Percentiles rank a stretch among this genome's conserved stretches.
Evolutionary conservation across 37 sponge, comb jelly and placozoan genomes (phyloP).

Genomic region (Halichondria panicea): DNA sequence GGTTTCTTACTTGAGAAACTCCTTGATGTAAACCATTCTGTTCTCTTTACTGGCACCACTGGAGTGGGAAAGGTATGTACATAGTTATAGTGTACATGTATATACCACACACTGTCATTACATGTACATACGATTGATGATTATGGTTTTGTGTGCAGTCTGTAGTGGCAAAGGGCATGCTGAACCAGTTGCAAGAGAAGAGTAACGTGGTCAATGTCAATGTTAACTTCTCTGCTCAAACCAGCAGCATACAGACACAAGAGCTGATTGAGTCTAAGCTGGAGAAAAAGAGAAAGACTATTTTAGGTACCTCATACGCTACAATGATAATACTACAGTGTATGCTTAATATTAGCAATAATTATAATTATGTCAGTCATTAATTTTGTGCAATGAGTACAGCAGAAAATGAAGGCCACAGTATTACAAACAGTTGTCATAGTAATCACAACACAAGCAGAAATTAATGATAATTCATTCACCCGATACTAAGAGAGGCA

Average conservation of each 20-base stretch:
- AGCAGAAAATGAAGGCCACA: too few relatives aligned
- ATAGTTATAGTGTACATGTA: neutral
- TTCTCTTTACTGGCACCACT: conserved; percentile 97
- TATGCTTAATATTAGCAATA: neutral
- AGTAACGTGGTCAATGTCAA: conserved; percentile 70
- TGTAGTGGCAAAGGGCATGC: conserved; percentile 88
- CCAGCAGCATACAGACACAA: conserved; percentile 92
- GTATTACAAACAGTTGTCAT: too few relatives aligned
- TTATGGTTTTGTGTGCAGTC: conserved; percentile 61
- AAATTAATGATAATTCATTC: too few relatives aligned
- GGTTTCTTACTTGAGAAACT: conserved; percentile 93
- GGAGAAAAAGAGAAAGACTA: conserved; percentile 97
- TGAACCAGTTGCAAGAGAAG: conserved; percentile 73
- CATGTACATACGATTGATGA: neutral
- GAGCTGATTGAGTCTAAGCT: conserved; percentile 97
- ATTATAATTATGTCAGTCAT: neutral
- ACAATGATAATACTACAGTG: neutral
- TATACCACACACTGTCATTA: neutral
- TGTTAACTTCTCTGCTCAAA: conserved; percentile 99
- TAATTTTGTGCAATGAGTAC: too few relatives aligned
- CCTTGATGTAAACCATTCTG: conserved; percentile 70
- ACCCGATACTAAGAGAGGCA: too few relatives aligned
- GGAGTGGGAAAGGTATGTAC: conserved; percentile 93
- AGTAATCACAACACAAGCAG: too few relatives aligned
- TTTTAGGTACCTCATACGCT: conserved; percentile 62